These are phyloP conservation scores for Coreius guichenoti DNA, from an alignment of 2,797 vertebrate genomes.

Conservation along the genomic window DNA sequence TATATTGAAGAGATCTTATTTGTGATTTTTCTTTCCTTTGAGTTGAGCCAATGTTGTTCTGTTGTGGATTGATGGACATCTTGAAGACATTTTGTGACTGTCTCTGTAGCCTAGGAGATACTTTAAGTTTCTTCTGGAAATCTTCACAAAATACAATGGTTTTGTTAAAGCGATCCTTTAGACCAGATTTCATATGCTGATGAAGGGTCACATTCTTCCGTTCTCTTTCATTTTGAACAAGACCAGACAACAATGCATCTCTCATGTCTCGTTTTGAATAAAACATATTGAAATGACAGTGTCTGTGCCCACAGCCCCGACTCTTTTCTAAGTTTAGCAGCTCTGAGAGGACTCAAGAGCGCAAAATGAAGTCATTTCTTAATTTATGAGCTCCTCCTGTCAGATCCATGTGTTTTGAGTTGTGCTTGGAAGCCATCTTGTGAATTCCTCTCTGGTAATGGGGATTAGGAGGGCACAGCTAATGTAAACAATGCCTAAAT, in stretches of 20 bases:
- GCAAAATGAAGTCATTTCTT: constrained; percentile 60
- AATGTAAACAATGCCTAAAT: constrained; percentile 66
- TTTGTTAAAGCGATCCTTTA: constrained; percentile 20
- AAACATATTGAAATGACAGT: constrained; percentile 50
- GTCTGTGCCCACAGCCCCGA: constrained; percentile 40
- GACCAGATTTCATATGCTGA: constrained; percentile 45
- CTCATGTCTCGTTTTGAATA: constrained; percentile 57
- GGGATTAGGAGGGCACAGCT: constrained; percentile 63
- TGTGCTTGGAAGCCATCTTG: constrained; percentile 65
- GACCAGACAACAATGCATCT: constrained; percentile 54
- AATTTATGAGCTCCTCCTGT: constrained; percentile 67
- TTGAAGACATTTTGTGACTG: constrained; percentile 43
- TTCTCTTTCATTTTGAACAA: constrained; percentile 52
- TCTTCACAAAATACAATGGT: constrained; percentile 37
- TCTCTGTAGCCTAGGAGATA: constrained; percentile 27
- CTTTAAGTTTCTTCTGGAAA: constrained; percentile 39
- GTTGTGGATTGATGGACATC: constrained; percentile 35
- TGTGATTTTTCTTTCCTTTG: constrained; percentile 6
- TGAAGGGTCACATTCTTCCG: constrained; percentile 48
- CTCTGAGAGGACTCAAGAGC: constrained; percentile 52
- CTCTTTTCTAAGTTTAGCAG: constrained; percentile 51
- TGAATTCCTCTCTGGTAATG: constrained; percentile 67
- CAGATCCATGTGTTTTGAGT: constrained; percentile 69
- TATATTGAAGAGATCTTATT: constrained; percentile 14
- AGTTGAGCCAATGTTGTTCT: constrained; percentile 9